These are phyloP conservation scores for Isoperla grammatica DNA, from an alignment of 2,888 invertebrate species.

Conservation along the genomic window DNA sequence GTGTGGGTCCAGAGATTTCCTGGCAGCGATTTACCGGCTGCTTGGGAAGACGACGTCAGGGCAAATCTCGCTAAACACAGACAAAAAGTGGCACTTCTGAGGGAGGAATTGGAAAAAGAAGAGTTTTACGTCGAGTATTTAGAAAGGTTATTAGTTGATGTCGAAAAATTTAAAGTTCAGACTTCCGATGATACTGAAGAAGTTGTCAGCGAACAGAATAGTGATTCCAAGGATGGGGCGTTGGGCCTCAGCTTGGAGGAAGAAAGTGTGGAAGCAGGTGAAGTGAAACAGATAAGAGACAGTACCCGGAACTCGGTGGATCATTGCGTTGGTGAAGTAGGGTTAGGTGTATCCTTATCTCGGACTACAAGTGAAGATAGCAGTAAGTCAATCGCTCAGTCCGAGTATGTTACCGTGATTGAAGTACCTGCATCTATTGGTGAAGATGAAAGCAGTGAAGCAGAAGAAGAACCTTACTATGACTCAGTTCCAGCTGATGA, in stretches of 20 bases:
- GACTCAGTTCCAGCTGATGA: conserved; percentile 58
- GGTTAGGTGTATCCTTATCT: conserved; percentile 14
- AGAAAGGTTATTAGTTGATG: conserved; percentile 76
- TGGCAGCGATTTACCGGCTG: conserved; percentile 82
- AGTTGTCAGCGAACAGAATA: conserved; percentile 43
- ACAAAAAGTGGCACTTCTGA: conserved; percentile 73
- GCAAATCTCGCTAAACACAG: conserved; percentile 85
- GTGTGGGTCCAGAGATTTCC: conserved; percentile 90
- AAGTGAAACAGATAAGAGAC: neutral
- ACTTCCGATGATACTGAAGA: conserved; percentile 43
- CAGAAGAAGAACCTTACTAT: conserved; percentile 45
- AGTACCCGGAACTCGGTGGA: conserved; percentile 43
- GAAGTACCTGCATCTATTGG: conserved; percentile 65
- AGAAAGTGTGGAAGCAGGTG: conserved; percentile 11
- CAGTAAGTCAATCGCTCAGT: conserved; percentile 32
- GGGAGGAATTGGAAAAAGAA: conserved; percentile 84
- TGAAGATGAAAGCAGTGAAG: conserved; percentile 21
- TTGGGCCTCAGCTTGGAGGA: conserved; percentile 38
- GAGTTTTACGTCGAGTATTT: conserved; percentile 86
- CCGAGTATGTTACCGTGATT: conserved; percentile 79
- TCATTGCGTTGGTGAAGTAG: conserved; percentile 65
- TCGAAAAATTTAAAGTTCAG: conserved; percentile 70
- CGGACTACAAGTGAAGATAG: conserved; percentile 21
- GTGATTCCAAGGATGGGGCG: conserved; percentile 37
- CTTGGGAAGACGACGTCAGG: conserved; percentile 90